Evolutionary conservation across 2,797 vertebrate genomes (phyloP).

Genomic region (Synanceia verrucosa): DNA sequence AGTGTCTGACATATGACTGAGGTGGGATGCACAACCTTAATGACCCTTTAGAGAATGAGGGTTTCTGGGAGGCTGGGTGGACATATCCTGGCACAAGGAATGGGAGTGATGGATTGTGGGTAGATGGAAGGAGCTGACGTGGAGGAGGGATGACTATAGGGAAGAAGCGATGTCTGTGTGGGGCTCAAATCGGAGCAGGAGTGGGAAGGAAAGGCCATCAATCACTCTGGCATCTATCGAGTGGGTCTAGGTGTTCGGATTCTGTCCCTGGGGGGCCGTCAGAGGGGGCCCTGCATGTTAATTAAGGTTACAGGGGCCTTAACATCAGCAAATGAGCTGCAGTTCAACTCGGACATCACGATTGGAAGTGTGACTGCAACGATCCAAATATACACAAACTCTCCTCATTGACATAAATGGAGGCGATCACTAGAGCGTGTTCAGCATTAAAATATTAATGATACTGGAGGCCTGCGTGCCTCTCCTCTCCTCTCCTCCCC

Average conservation of each 20-base stretch:
- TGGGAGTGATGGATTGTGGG: conserved; percentile 70
- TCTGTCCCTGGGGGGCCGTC: conserved; percentile 59
- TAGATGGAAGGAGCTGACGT: conserved; percentile 58
- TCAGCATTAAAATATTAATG: conserved; percentile 68
- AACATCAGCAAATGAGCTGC: conserved; percentile 59
- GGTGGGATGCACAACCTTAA: conserved; percentile 39
- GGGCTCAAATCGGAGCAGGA: conserved; percentile 49
- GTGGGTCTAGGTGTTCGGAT: conserved; percentile 65
- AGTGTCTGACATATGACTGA: conserved; percentile 20
- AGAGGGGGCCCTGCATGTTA: conserved; percentile 69
- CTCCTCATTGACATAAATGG: conserved; percentile 51
- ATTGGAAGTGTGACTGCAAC: neutral
- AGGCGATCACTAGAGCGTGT: conserved; percentile 49
- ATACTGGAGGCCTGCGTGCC: conserved; percentile 32
- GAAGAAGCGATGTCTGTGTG: conserved; percentile 40
- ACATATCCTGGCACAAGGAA: conserved; percentile 38
- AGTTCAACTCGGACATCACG: neutral
- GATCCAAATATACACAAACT: conserved; percentile 18
- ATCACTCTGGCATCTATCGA: conserved; percentile 76
- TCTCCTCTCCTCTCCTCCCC: neutral
- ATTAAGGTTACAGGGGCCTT: conserved; percentile 60
- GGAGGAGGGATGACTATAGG: conserved; percentile 56
- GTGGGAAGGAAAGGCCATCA: conserved; percentile 63
- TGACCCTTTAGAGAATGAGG: conserved; percentile 56
- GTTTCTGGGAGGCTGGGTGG: conserved; percentile 38